Evolutionary conservation across 2,888 invertebrate species (phyloP).

Genomic region (Epinotia brunnichana): DNA sequence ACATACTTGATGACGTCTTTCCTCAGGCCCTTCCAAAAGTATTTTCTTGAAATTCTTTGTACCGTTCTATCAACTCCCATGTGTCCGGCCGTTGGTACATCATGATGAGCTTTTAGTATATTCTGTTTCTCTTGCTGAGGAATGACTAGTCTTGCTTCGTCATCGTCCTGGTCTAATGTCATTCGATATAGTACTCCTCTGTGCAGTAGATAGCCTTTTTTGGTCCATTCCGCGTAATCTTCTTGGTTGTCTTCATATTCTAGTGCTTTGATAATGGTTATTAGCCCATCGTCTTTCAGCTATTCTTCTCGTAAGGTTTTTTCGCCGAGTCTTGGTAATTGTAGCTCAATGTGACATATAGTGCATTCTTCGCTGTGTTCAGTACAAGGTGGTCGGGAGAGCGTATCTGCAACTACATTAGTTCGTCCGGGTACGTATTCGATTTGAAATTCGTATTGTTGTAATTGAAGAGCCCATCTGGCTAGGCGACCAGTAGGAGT

Average conservation of each 20-base stretch:
- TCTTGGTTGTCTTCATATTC: not conserved
- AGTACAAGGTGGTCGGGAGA: slow-evolving; percentile 44
- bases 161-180: not conserved
- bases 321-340: not conserved
- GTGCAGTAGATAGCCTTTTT: not conserved
- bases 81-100: not conserved
- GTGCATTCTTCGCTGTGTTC: not conserved
- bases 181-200: not conserved
- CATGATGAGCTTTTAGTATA: not conserved
- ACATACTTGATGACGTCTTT: not conserved
- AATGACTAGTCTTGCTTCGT: not conserved
- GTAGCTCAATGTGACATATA: slow-evolving; percentile 7
- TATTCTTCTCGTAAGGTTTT: not conserved
- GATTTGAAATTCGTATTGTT: slow-evolving; percentile 58
- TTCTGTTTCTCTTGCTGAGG: not conserved
- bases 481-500: slow-evolving; percentile 64
- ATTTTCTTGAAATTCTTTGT: not conserved
- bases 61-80: not conserved
- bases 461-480: slow-evolving; percentile 64
- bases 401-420: slow-evolving; percentile 63
- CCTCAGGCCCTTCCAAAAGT: not conserved
- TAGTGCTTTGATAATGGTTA: not conserved
- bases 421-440: slow-evolving; percentile 57
- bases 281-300: not conserved
- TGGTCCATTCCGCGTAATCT: not conserved